Evolutionary conservation across 2,113 vertebrate species (phyloP), one percentile per base, ranked within the genome.

Genomic region (Gavialis gangeticus): DNA sequence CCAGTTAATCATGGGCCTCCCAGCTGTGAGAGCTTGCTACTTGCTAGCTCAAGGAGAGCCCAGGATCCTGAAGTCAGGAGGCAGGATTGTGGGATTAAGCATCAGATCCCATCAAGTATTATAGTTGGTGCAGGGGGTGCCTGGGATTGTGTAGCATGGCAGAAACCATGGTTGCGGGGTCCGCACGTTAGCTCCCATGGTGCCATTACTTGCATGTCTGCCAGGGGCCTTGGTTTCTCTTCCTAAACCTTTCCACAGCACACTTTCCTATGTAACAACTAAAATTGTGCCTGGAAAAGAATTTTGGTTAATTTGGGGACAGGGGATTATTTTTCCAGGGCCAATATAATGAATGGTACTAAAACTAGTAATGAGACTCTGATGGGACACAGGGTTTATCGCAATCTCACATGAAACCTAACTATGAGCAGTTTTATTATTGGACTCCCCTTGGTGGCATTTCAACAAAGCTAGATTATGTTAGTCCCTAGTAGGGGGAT

Each of bases 211-310:
- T 46, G 7, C 46, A 46, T 46, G 46, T 46, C 46, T 46, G 46
- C 46, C 46, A 46, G 30, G 18, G 84, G 18, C 84, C 24, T 71
- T 81, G 6, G 4, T 17, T 90, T 6, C 37, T n/a, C 1, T 75
- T 73, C 34, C 71, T 75, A 76, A 18, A 7, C 28, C 76, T 16
- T 88, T 76, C 25, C 56, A 73, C 88, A 75, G 37, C 27, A 58
- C 83, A 92, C 57, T 85, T 27, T 22, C 17, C 66, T 27, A 37
- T 17, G 71, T 30, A 82, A 62, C 30, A 4, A 34, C 1, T 19
- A n/a, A 0, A 67, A 60, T 60, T 3, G 0, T 28, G 71, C 17
- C 22, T 66, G 12, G 22, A 90, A 62, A 12, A 69, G 34, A 60
- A 3, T 4, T 71, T 62, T 1, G 12, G 60, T 12, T 25, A 62